phyloP scores from a whole-genome alignment of 2,113 vertebrate species.

The Hyla sarda region DNA sequence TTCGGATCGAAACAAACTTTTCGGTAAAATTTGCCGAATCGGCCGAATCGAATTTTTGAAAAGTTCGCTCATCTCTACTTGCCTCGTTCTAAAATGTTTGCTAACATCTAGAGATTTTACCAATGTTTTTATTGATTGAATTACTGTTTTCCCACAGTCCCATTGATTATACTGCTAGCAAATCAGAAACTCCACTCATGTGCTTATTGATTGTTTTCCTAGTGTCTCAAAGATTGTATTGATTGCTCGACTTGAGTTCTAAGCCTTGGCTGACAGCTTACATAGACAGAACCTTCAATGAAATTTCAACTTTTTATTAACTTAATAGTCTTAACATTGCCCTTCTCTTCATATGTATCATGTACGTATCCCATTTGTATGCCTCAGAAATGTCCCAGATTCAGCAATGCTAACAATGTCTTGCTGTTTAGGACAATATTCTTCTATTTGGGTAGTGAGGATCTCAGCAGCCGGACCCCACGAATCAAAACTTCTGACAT shows the following conservation, averaged over 20 bases:
- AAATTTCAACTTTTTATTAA: neutral
- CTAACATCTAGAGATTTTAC: neutral
- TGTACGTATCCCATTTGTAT: neutral
- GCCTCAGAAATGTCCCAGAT: neutral
- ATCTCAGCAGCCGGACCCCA: too few relatives aligned
- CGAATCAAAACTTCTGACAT: too few relatives aligned
- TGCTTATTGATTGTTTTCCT: slow-evolving; percentile 8
- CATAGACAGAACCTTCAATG: neutral
- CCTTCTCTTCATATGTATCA: neutral
- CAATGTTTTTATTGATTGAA: neutral
- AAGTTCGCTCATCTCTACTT: too few relatives aligned
- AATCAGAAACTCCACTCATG: neutral
- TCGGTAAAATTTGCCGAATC: too few relatives aligned
- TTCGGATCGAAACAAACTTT: too few relatives aligned
- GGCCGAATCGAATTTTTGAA: too few relatives aligned
- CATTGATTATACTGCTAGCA: neutral
- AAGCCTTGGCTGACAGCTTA: neutral
- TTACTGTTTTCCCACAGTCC: neutral
- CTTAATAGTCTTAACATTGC: neutral
- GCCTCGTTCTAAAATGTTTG: neutral
- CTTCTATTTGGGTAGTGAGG: too few relatives aligned
- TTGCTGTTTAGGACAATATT: neutral
- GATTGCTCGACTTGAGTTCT: neutral
- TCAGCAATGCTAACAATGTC: neutral
- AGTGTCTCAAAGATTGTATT: neutral